Conservation (phyloP, 2,888 invertebrate genomes). For the Drosophila prostipennis region DNA sequence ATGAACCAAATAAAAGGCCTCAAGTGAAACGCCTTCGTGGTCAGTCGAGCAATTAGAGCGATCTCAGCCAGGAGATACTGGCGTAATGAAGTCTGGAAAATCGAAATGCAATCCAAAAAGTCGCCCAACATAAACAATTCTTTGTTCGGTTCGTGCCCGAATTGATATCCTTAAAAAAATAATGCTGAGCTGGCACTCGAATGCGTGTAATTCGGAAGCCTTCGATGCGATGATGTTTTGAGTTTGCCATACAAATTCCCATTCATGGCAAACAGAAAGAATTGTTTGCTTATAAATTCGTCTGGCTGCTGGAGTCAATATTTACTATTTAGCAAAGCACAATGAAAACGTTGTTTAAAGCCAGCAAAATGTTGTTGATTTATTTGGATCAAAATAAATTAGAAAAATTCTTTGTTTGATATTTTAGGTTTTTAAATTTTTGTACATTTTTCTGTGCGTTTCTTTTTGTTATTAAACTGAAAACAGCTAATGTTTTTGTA, state of each 20-base stretch:
- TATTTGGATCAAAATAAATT: too few relatives aligned
- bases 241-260: conserved; percentile 17
- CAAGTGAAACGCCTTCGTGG: conserved; percentile 63
- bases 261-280: not conserved
- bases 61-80: conserved; percentile 42
- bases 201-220: conserved; percentile 22
- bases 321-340: not conserved
- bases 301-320: not conserved
- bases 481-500: not conserved
- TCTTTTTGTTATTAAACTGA: too few relatives aligned
- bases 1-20: conserved; percentile 54
- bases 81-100: conserved; percentile 30
- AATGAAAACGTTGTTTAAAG: not conserved
- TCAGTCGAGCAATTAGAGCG: conserved; percentile 59
- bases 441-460: too few relatives aligned
- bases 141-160: conserved; percentile 10
- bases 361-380: not conserved
- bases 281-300: not conserved
- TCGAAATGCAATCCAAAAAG: conserved; percentile 28
- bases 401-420: too few relatives aligned
- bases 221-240: conserved; percentile 22
- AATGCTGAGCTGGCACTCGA: conserved; percentile 17
- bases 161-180: conserved; percentile 25
- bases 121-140: conserved; percentile 26
- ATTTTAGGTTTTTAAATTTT: too few relatives aligned